phyloP scores from a whole-genome alignment of 2,888 invertebrate species.

The Cremastobaeus sp. region DNA sequence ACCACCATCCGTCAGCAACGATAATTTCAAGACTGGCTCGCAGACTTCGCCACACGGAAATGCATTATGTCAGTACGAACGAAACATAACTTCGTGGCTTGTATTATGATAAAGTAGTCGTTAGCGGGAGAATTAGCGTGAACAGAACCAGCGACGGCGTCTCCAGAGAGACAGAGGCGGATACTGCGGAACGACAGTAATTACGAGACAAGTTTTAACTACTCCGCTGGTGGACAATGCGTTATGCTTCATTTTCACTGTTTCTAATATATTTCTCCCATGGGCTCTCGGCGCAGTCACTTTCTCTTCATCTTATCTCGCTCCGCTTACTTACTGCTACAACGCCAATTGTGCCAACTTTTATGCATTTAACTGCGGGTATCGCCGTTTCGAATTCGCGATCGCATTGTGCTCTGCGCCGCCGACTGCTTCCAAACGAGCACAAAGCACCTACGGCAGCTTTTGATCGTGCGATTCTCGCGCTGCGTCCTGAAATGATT shows the following conservation, averaged over 20 bases:
- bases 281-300: conserved; percentile 63
- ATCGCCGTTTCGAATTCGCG: no score
- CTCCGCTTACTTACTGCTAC: conserved; percentile 22
- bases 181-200: conserved; percentile 76
- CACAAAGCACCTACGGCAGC: no score
- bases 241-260: conserved; percentile 75
- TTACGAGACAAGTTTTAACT: conserved; percentile 78
- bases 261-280: conserved; percentile 75
- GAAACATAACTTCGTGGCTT: conserved; percentile 48
- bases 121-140: conserved; percentile 62
- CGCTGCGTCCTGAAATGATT: no score
- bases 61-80: conserved; percentile 45
- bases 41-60: conserved; percentile 44
- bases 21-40: conserved; percentile 45
- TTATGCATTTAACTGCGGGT: conserved; percentile 36
- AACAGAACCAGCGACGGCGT: conserved; percentile 44
- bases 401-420: no score
- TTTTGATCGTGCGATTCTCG: no score
- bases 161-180: conserved; percentile 61
- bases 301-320: conserved; percentile 39
- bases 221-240: conserved; percentile 74
- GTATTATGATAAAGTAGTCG: conserved; percentile 67
- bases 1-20: conserved; percentile 34
- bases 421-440: no score
- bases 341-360: conserved; percentile 37